A percentile compares a stretch with the other conserved stretches of the same genome.
phyloP scores from a whole-genome alignment of 2,113 vertebrate genomes.

The Notothenia rossii region DNA sequence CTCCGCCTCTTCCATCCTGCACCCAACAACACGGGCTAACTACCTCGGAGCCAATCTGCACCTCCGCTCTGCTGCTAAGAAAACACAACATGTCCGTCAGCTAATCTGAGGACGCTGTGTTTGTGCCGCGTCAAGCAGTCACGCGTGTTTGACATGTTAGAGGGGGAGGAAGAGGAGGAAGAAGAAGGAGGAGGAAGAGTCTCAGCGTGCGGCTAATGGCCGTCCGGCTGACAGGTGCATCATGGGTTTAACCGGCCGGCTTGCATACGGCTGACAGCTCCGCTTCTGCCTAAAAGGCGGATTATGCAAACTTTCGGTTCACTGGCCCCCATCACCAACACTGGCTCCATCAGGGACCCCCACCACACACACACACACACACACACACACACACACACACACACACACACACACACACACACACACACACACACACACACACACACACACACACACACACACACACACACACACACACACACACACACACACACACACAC shows the following conservation, averaged over 20 bases:
- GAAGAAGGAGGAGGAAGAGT: slow-evolving; percentile 25
- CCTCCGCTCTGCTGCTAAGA: slow-evolving; percentile 56
- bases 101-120: slow-evolving; percentile 62
- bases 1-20: slow-evolving; percentile 35
- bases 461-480: too few species aligned
- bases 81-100: slow-evolving; percentile 68
- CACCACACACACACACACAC: too few species aligned
- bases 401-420: too few species aligned
- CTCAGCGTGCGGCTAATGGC: slow-evolving; percentile 61
- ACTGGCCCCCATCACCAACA: slow-evolving; percentile 68
- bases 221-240: slow-evolving; percentile 76
- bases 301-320: slow-evolving; percentile 78
- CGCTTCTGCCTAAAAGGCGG: slow-evolving; percentile 56
- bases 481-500: too few species aligned
- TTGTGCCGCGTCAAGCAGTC: slow-evolving; percentile 68
- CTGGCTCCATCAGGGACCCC: slow-evolving; percentile 33
- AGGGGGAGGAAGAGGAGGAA: slow-evolving; percentile 8
- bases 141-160: slow-evolving; percentile 61
- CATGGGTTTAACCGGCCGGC: slow-evolving; percentile 48
- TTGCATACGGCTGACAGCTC: slow-evolving; percentile 73
- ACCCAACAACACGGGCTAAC: slow-evolving; percentile 51
- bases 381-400: too few species aligned
- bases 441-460: too few species aligned
- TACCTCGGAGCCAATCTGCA: slow-evolving; percentile 68
- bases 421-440: too few species aligned